phyloP scores from a whole-genome alignment of 2,797 vertebrate species.

The Pangasius mekongensis region DNA sequence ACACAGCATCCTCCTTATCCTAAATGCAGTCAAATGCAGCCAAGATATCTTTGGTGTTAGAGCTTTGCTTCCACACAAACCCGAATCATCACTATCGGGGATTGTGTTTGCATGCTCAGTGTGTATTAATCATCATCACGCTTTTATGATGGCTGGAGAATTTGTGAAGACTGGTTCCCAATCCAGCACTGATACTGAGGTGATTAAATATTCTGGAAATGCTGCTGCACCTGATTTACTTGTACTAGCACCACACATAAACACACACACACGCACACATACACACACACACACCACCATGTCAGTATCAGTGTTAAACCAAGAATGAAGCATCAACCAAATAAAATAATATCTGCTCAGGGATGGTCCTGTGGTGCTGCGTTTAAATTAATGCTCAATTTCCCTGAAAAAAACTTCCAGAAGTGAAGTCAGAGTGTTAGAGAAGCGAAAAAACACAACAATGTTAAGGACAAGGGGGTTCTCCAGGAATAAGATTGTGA shows the following conservation, averaged over 20 bases:
- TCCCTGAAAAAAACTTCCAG: not conserved
- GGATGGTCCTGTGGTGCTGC: not conserved
- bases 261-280: conserved; percentile 14
- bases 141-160: not conserved
- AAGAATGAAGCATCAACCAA: not conserved
- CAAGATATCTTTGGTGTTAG: not conserved
- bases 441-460: not conserved
- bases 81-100: not conserved
- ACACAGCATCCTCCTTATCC: too few species aligned
- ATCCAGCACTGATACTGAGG: not conserved
- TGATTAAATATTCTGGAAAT: conserved; percentile 1
- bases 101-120: not conserved
- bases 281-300: not conserved
- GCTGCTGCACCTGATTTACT: conserved; percentile 4
- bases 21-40: not conserved
- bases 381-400: not conserved
- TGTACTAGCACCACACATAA: not conserved
- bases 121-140: not conserved
- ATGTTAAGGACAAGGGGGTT: not conserved
- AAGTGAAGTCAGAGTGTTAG: not conserved
- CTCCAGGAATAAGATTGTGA: not conserved
- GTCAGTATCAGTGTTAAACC: too few species aligned
- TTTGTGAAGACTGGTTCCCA: not conserved
- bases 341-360: not conserved
- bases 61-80: not conserved